A percentile compares a stretch with the other conserved stretches of the same genome.
Evolutionary conservation across 2,888 invertebrate genomes (phyloP).

Genomic region (Hedychridium roseum): DNA sequence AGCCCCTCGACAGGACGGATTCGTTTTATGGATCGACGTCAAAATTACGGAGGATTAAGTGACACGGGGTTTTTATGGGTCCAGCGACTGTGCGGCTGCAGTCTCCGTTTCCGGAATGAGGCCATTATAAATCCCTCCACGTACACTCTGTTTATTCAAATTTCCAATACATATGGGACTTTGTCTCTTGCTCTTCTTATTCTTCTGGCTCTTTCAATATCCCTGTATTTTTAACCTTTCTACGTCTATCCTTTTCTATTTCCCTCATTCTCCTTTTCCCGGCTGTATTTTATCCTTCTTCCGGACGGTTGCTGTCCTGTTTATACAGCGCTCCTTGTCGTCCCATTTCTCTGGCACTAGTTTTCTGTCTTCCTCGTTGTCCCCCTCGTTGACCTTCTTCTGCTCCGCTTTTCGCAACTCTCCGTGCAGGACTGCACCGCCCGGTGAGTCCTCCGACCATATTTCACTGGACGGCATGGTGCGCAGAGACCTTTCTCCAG

Average conservation of each 20-base stretch:
- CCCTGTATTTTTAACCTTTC: background rate
- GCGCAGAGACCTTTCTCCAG: slow-evolving; percentile 12
- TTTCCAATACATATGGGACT: slow-evolving; percentile 37
- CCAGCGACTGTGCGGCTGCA: background rate
- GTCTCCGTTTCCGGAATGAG: slow-evolving; percentile 25
- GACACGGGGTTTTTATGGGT: background rate
- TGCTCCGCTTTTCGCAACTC: no score
- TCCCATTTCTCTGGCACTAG: background rate
- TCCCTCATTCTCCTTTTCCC: background rate
- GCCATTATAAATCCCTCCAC: slow-evolving; percentile 44
- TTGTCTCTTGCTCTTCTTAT: slow-evolving; percentile 14
- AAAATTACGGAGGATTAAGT: slow-evolving; percentile 13
- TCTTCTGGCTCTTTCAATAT: background rate
- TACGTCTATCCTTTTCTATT: background rate
- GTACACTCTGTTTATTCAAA: slow-evolving; percentile 49
- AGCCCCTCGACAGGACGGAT: no score
- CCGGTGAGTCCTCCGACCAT: no score
- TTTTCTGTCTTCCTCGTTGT: slow-evolving; percentile 2
- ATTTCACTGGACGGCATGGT: no score
- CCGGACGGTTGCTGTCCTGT: no score
- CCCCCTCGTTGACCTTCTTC: no score
- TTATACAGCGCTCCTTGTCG: slow-evolving; percentile 10
- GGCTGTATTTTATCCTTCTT: no score
- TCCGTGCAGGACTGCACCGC: background rate
- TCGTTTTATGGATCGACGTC: slow-evolving; percentile 6